Base-by-base conservation (phyloP, 2,888 invertebrate genomes). In the Cepaea hortensis region DNA sequence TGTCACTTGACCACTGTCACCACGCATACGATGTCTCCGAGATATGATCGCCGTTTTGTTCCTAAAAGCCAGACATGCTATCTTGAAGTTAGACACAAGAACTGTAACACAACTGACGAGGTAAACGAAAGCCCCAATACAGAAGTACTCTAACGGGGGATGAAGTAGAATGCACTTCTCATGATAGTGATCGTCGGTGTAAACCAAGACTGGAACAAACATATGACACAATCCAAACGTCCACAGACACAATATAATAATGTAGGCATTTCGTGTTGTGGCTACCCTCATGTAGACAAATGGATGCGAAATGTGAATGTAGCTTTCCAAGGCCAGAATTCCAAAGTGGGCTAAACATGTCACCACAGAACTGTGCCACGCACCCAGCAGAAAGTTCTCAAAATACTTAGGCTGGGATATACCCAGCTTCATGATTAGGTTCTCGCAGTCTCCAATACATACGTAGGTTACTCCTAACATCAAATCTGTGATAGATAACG, bases 281-380 rank as follows among this genome's bases (percentile, higher is more conserved):
- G 61, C n/a, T 6, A 20, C 55, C 4, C 35, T 73, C 23, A 23
- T 20, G 62, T 84, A 84, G 23, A n/a, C 23, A 70, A 72, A 84
- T 62, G 84, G 84, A 50, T 80, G 80, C 15, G 65, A 65, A 18
- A 80, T 62, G 18, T n/a, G 15, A 18, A 80, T 80, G 18, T 80
- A 80, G 0, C 65, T 23, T 20, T 80, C 80, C 18, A 80, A 11
- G 2, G 80, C 80, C 4, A 80, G 35, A 18, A 80, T 65, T 46
- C 46, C 80, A 1, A 18, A 35, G 62, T 80, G 80, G 15, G 55
- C 15, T 15, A 18, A 55, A 46, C 15, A 65, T 62, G 62, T 1
- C 3, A 80, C n/a, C 6, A 65, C 20, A 3, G 72, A 50, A 48
- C 75, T 55, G n/a, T 72, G 48, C 23, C 50, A 23, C 23, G 48